These are phyloP conservation scores for Megaceryle alcyon DNA, from an alignment of 2,797 vertebrate species.

Conservation along the genomic window DNA sequence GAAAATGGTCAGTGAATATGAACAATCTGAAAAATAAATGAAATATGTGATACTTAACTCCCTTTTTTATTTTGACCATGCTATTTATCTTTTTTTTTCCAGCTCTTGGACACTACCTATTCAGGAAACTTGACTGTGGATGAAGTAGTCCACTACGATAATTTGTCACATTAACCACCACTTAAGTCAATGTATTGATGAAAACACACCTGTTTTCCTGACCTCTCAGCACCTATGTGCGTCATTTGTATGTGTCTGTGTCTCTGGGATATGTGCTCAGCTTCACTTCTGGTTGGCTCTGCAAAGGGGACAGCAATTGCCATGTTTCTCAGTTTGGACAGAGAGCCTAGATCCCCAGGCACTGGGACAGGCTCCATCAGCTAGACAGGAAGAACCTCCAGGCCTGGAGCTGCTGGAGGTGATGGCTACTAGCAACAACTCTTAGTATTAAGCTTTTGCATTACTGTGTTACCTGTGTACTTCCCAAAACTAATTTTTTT, in stretches of 20 bases:
- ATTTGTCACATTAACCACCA: neutral
- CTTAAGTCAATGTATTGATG: neutral
- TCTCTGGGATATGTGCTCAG: neutral
- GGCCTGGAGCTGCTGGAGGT: neutral
- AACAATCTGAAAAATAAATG: neutral
- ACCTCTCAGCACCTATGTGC: neutral
- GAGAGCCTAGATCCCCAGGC: accelerated
- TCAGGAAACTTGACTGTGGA: neutral
- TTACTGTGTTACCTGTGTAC: neutral
- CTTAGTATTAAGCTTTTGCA: neutral
- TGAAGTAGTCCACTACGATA: neutral
- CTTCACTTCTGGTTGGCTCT: neutral
- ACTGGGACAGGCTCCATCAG: accelerated
- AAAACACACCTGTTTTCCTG: neutral
- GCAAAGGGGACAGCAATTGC: neutral
- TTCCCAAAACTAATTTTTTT: neutral
- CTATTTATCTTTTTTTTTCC: neutral
- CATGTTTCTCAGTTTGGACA: accelerated
- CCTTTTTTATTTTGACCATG: neutral
- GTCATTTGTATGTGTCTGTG: neutral
- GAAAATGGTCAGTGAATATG: neutral
- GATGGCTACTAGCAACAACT: accelerated
- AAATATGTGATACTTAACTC: neutral
- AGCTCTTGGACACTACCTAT: neutral
- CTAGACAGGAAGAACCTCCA: neutral